Evolutionary conservation across 2,113 vertebrate species (phyloP).

Genomic region (Elachura formosa): DNA sequence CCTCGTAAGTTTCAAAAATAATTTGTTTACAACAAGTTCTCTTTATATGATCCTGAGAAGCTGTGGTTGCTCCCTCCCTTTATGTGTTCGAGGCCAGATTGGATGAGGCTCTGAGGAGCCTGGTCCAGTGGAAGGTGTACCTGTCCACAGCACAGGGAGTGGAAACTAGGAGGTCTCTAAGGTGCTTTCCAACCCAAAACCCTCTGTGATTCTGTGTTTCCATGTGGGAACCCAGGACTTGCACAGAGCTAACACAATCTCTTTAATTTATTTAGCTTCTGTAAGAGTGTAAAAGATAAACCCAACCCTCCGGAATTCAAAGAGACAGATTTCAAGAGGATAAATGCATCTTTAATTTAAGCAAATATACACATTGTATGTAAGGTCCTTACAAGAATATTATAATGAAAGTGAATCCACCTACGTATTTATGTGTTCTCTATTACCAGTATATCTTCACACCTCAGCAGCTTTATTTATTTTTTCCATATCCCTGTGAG

Average conservation of each 20-base stretch:
- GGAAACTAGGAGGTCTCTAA: not conserved
- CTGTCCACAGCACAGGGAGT: fast-evolving
- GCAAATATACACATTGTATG: not conserved
- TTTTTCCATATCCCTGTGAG: not conserved
- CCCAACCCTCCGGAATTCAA: not conserved
- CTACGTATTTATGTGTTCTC: not conserved
- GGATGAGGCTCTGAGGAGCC: not conserved
- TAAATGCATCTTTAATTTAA: not conserved
- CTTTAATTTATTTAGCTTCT: not conserved
- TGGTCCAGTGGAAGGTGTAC: not conserved
- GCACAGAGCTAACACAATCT: not conserved
- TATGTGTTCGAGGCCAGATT: not conserved
- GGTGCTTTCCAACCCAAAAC: not conserved
- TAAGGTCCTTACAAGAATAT: not conserved
- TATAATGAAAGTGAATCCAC: not conserved
- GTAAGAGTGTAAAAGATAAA: not conserved
- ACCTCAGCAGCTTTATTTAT: not conserved
- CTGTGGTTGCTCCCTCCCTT: not conserved
- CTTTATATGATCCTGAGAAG: not conserved
- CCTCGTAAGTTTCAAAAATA: conserved; percentile 82
- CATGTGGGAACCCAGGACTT: not conserved
- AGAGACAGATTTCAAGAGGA: not conserved
- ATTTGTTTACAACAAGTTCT: not conserved
- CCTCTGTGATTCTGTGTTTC: not conserved
- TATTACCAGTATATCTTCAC: not conserved